Evolutionary conservation across 2,888 invertebrate species (phyloP), one percentile per base, ranked within the genome.

Genomic region (Brenthis ino): DNA sequence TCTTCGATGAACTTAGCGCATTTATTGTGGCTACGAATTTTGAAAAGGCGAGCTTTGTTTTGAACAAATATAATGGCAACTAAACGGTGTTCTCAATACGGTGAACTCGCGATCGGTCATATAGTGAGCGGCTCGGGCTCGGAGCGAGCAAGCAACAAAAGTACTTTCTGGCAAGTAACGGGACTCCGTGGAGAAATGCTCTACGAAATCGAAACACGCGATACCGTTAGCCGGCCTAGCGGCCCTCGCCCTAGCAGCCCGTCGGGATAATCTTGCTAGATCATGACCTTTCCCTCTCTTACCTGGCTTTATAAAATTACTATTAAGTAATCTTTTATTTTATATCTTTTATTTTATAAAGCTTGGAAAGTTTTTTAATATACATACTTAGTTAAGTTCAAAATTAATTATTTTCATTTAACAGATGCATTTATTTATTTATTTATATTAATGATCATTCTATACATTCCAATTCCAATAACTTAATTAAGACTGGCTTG

Each of bases 201-300:
- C 92, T 93, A 93, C 91, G 93, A 93, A 93, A 93, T 89, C 93
- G 93, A 93, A 93, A 93, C 93, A 93, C 85, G 89, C 83, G 80
- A 85, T 89, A 86, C 93, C 92, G 92, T 93, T 91, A 91, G 80
- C 73, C 82, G 89, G 89, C 89, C 88, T 89, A 80, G 73, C 82
- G 89, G 89, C 89, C 88, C 90, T 90, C 86, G 87, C 86, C 87
- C 88, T 86, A 80, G 74, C 78, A 80, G 80, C 81, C 81, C 79
- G 81, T 82, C 72, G 87, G 87, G 89, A 88, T 88, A 83, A 87
- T 86, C 86, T 85, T 84, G 84, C 86, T 88, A 86, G 85, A 87
- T 87, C 87, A 85, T 64, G 72, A 65, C 53, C 57, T 64, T 64
- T 67, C 84, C 71, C 66, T 68, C 56, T 66, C 56, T 64, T 8